phyloP scores from a whole-genome alignment of 1,140 invertebrate genomes.

The Drosophila serrata region DNA sequence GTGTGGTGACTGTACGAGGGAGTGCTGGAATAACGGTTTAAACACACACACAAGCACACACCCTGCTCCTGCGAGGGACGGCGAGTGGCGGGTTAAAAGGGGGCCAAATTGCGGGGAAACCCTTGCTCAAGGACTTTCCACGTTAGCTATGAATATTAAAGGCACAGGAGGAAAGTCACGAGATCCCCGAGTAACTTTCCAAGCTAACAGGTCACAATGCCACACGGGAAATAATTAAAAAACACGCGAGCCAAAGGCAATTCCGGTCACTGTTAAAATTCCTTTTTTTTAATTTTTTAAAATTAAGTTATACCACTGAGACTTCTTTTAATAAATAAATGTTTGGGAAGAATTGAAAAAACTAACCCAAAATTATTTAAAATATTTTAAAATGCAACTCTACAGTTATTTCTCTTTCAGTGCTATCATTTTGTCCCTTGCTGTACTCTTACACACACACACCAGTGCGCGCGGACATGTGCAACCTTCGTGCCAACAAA shows the following conservation, averaged over 20 bases:
- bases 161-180: constrained; percentile 31
- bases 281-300: background rate
- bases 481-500: constrained; percentile 31
- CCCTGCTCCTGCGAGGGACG: background rate
- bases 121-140: constrained; percentile 35
- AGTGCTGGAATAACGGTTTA: constrained; percentile 27
- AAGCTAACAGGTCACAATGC: constrained; percentile 45
- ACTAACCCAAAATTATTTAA: background rate
- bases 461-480: background rate
- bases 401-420: background rate
- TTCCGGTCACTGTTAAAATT: background rate
- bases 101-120: constrained; percentile 17
- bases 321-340: background rate
- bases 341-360: background rate
- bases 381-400: background rate
- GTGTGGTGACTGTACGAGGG: constrained; percentile 37
- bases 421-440: constrained; percentile 4
- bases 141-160: constrained; percentile 33
- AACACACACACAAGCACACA: constrained; percentile 9
- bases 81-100: constrained; percentile 4
- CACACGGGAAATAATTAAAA: constrained; percentile 8
- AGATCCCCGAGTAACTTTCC: constrained; percentile 41
- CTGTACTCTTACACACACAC: constrained; percentile 8
- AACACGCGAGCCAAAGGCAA: constrained; percentile 20
- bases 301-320: too few species aligned